Evolutionary conservation across 2,888 invertebrate species (phyloP).

Genomic region (Epinotia brunnichana): DNA sequence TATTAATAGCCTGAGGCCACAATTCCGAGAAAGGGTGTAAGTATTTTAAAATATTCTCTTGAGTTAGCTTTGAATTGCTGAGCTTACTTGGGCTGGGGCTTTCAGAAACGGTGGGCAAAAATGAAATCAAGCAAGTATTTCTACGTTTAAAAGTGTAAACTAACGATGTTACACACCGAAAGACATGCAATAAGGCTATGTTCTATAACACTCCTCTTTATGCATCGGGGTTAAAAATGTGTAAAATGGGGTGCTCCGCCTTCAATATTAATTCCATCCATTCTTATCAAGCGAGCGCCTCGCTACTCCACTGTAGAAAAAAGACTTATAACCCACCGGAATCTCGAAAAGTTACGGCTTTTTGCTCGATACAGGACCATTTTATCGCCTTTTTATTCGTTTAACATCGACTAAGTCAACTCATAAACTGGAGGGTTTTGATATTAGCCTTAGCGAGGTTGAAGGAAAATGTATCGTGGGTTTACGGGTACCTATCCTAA

Average conservation of each 20-base stretch:
- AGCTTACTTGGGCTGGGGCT: too few species aligned
- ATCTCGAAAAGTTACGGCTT: background rate
- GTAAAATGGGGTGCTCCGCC: slow-evolving; percentile 16
- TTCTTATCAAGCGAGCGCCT: slow-evolving; percentile 28
- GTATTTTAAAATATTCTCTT: too few species aligned
- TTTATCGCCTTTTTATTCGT: slow-evolving; percentile 37
- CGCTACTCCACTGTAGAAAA: background rate
- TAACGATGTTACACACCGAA: background rate
- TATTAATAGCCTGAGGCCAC: too few species aligned
- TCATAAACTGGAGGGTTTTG: slow-evolving; percentile 37
- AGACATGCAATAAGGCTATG: background rate
- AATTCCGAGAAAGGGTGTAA: too few species aligned
- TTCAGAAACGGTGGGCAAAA: too few species aligned
- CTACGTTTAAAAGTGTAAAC: too few species aligned
- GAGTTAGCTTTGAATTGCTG: too few species aligned
- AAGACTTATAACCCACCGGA: background rate
- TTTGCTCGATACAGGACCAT: background rate
- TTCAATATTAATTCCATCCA: slow-evolving; percentile 30
- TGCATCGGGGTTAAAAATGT: slow-evolving; percentile 4
- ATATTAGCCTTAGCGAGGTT: slow-evolving; percentile 35
- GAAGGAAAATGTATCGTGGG: slow-evolving; percentile 21
- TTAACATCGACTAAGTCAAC: slow-evolving; percentile 38
- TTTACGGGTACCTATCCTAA: slow-evolving; percentile 21
- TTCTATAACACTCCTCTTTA: background rate
- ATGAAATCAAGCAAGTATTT: too few species aligned